Evolutionary conservation across 2,797 vertebrate genomes (phyloP).

Genomic region (Fistularia commersonii): DNA sequence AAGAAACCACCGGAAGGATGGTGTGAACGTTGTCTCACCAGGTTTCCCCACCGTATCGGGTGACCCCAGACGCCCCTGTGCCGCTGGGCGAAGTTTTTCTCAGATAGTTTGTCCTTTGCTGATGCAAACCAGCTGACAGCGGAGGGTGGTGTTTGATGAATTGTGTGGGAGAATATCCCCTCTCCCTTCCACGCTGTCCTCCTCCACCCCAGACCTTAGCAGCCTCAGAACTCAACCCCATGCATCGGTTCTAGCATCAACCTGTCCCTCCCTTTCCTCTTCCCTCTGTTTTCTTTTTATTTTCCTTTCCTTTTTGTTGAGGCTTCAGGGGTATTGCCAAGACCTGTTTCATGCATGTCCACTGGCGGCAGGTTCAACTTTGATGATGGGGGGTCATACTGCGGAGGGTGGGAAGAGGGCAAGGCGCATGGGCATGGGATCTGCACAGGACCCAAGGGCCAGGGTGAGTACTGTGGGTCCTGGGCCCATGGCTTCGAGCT

Average conservation of each 20-base stretch:
- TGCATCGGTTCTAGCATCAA: conserved; percentile 50
- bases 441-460: conserved; percentile 98
- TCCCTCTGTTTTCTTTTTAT: conserved; percentile 50
- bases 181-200: conserved; percentile 16
- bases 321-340: conserved; percentile 87
- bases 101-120: conserved; percentile 35
- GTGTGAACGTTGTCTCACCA: conserved; percentile 65
- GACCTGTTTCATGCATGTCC: conserved; percentile 99
- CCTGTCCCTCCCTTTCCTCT: conserved; percentile 41
- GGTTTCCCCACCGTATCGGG: conserved; percentile 46
- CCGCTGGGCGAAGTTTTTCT: conserved; percentile 24
- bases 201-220: conserved; percentile 32
- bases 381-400: conserved; percentile 99
- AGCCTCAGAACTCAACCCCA: conserved; percentile 21
- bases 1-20: conserved; percentile 54
- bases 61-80: conserved; percentile 50
- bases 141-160: conserved; percentile 22
- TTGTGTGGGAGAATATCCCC: conserved; percentile 36
- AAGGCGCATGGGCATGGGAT: conserved; percentile 99
- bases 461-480: conserved; percentile 96
- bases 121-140: conserved; percentile 9
- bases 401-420: conserved; percentile 98
- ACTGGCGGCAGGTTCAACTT: conserved; percentile 99
- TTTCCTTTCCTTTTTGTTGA: conserved; percentile 78
- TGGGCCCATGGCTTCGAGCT: conserved; percentile 98